Evolutionary conservation across 1,140 invertebrate genomes (phyloP).

Genomic region (Drosophila subobscura): DNA sequence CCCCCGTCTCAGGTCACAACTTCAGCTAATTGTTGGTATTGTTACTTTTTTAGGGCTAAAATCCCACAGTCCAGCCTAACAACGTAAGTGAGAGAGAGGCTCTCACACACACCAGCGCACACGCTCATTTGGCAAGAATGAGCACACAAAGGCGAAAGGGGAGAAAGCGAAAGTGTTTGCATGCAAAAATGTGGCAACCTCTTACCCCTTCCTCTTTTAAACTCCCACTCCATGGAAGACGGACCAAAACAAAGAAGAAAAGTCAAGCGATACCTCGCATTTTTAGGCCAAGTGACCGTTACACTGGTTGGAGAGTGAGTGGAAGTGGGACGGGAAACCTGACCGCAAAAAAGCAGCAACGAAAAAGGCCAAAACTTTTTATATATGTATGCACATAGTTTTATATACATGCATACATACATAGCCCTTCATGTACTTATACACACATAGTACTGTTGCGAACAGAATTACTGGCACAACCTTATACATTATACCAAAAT

Average conservation of each 20-base stretch:
- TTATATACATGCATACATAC: conserved; percentile 39
- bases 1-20: conserved; percentile 22
- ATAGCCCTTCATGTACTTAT: conserved; percentile 17
- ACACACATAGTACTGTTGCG: conserved; percentile 10
- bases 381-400: conserved; percentile 38
- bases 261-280: conserved; percentile 44
- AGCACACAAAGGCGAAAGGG: conserved; percentile 24
- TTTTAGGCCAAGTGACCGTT: conserved; percentile 72
- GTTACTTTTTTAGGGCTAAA: conserved; percentile 33
- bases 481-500: conserved; percentile 72
- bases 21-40: conserved; percentile 49
- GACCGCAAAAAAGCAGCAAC: conserved; percentile 56
- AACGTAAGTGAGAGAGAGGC: conserved; percentile 10
- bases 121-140: conserved; percentile 8
- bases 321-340: conserved; percentile 17
- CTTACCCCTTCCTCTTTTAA: conserved; percentile 10
- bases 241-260: conserved; percentile 71
- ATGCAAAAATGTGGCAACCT: conserved; percentile 61
- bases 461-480: conserved; percentile 16
- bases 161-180: conserved; percentile 71
- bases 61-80: conserved; percentile 44
- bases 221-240: conserved; percentile 37
- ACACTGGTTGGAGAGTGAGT: conserved; percentile 1
- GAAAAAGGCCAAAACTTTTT: conserved; percentile 42
- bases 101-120: conserved; percentile 16